Evolutionary conservation across 2,113 vertebrate genomes (phyloP).

Genomic region (Pandion haliaetus): DNA sequence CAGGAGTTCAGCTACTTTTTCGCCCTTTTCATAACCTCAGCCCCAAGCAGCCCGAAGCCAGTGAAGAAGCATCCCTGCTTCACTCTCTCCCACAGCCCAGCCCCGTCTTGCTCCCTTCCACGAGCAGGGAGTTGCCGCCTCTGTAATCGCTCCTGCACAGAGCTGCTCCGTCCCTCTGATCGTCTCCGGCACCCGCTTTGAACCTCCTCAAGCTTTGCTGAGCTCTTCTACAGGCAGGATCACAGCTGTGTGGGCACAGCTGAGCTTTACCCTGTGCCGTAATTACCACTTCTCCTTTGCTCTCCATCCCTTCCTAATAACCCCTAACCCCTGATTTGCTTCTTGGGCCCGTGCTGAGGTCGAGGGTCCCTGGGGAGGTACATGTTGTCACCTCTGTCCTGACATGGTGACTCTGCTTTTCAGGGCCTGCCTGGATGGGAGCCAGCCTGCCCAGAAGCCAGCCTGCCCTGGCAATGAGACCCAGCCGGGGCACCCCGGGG

Average conservation of each 20-base stretch:
- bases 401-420: background rate
- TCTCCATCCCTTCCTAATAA: background rate
- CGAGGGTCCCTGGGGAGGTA: background rate
- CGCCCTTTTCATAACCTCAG: background rate
- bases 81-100: background rate
- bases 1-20: background rate
- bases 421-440: too few relatives aligned
- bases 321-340: accelerated
- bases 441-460: background rate
- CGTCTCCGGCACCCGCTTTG: accelerated
- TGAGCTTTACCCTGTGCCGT: background rate
- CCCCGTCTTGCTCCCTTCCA: background rate
- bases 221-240: background rate
- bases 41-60: background rate
- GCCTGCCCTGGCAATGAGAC: background rate
- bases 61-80: background rate
- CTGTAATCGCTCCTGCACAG: background rate
- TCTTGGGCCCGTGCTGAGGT: background rate
- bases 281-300: background rate
- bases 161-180: background rate
- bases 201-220: background rate
- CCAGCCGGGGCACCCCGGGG: accelerated
- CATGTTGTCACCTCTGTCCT: background rate
- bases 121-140: background rate
- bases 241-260: background rate